Percentiles rank a stretch among this genome's conserved stretches.
These are phyloP conservation scores for Telenomus remus DNA, from an alignment of 1,140 invertebrate genomes.

Conservation along the genomic window DNA sequence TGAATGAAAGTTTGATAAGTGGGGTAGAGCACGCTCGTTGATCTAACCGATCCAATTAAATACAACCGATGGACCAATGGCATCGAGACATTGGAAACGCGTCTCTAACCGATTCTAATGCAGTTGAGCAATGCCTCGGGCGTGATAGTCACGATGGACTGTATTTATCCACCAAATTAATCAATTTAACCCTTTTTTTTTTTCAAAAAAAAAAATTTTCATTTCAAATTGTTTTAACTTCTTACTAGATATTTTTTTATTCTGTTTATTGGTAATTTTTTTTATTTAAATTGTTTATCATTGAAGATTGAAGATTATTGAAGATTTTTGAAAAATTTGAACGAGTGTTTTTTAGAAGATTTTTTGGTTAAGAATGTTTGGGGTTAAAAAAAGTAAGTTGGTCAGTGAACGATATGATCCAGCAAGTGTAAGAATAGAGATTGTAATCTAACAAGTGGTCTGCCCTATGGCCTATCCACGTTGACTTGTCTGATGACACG, in stretches of 20 bases:
- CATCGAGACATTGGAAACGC: slow-evolving; percentile 40
- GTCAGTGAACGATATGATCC: background rate
- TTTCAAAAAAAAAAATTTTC: too few relatives aligned
- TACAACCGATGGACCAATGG: slow-evolving; percentile 32
- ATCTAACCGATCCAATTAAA: slow-evolving; percentile 64
- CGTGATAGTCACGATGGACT: slow-evolving; percentile 17
- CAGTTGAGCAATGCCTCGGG: slow-evolving; percentile 35
- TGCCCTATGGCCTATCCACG: slow-evolving; percentile 20
- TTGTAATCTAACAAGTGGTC: slow-evolving; percentile 48
- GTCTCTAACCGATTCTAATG: slow-evolving; percentile 1
- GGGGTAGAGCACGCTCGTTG: slow-evolving; percentile 56
- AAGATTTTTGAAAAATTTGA: too few relatives aligned
- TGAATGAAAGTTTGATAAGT: slow-evolving; percentile 53
- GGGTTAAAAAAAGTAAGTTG: background rate
- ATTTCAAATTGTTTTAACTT: too few relatives aligned
- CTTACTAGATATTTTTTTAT: too few relatives aligned
- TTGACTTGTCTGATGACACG: slow-evolving; percentile 47
- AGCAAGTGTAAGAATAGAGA: slow-evolving; percentile 22
- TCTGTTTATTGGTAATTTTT: too few relatives aligned
- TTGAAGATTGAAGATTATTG: too few relatives aligned
- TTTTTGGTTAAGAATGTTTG: background rate
- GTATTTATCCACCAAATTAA: slow-evolving; percentile 1
- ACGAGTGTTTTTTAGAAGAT: too few relatives aligned
- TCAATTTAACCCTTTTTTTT: too few relatives aligned
- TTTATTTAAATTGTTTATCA: too few relatives aligned